Evolutionary conservation across 35 echinoderm and acorn worm genomes (phyloP).

Genomic region (Hemicentrotus pulcherrimus): DNA sequence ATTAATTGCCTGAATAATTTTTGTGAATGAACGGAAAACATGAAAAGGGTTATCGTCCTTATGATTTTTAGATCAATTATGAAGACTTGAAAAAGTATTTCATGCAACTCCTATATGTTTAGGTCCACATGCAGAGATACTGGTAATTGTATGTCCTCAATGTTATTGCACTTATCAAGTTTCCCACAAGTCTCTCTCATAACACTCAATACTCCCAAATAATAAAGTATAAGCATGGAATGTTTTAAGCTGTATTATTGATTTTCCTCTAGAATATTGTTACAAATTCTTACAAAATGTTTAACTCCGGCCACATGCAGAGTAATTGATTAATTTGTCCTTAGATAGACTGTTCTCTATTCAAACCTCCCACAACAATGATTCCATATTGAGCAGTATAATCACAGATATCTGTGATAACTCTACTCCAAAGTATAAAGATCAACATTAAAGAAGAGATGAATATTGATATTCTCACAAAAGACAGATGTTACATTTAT

Average conservation of each 20-base stretch:
- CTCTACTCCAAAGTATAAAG: too few species aligned
- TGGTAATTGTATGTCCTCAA: background rate
- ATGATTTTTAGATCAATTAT: background rate
- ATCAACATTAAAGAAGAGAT: too few species aligned
- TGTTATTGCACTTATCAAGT: background rate
- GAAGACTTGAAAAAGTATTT: too few species aligned
- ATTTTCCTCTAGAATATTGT: background rate
- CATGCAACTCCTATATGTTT: too few species aligned
- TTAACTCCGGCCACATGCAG: background rate
- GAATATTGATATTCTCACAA: too few species aligned
- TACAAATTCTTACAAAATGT: background rate
- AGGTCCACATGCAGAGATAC: background rate
- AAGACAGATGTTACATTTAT: too few species aligned
- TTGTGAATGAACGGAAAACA: background rate
- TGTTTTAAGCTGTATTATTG: background rate
- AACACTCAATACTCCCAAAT: background rate
- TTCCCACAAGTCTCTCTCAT: background rate
- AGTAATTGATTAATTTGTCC: background rate
- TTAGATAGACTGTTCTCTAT: background rate
- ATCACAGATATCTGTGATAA: too few species aligned
- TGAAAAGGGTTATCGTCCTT: background rate
- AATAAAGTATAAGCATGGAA: background rate
- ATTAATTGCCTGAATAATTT: background rate
- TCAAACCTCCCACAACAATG: background rate
- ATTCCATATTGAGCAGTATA: too few species aligned